phyloP scores from a whole-genome alignment of 2,888 invertebrate genomes.

The Brachypalpus laphriformis region DNA sequence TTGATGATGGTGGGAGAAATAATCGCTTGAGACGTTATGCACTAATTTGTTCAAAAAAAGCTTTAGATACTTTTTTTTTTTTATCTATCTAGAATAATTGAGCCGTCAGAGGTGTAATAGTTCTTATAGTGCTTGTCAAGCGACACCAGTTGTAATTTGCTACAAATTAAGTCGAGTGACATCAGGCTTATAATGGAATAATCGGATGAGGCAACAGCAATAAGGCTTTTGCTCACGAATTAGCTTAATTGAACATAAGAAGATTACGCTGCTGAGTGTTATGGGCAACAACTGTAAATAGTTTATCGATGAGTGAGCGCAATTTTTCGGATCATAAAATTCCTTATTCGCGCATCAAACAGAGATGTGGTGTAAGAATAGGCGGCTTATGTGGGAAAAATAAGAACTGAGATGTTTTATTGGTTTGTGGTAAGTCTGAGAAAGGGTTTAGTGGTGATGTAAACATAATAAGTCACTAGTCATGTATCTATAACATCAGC shows the following conservation, averaged over 20 bases:
- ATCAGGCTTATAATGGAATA: background rate
- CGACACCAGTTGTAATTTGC: conserved; percentile 19
- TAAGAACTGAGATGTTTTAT: no score
- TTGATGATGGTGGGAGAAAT: background rate
- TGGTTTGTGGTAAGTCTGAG: no score
- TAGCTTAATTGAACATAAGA: conserved; percentile 65
- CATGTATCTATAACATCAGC: no score
- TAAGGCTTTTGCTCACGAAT: conserved; percentile 11
- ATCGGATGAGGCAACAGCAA: conserved; percentile 46
- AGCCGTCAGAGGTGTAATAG: conserved; percentile 24
- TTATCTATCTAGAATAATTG: conserved; percentile 31
- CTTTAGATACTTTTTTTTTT: background rate
- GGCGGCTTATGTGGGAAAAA: no score
- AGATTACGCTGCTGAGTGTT: conserved; percentile 43
- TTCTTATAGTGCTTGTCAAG: background rate
- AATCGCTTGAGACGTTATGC: conserved; percentile 5
- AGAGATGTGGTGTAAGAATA: no score
- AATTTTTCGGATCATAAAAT: conserved; percentile 48
- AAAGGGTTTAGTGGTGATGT: no score
- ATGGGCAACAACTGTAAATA: conserved; percentile 41
- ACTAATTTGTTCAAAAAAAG: background rate
- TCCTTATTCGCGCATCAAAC: background rate
- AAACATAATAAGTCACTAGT: no score
- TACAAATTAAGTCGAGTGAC: conserved; percentile 32
- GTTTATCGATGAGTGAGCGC: conserved; percentile 31